Percentiles rank a stretch among this genome's conserved stretches.
Evolutionary conservation across 1,140 invertebrate species (phyloP).

Genomic region (Hermatobates lingyangjiaoensis): DNA sequence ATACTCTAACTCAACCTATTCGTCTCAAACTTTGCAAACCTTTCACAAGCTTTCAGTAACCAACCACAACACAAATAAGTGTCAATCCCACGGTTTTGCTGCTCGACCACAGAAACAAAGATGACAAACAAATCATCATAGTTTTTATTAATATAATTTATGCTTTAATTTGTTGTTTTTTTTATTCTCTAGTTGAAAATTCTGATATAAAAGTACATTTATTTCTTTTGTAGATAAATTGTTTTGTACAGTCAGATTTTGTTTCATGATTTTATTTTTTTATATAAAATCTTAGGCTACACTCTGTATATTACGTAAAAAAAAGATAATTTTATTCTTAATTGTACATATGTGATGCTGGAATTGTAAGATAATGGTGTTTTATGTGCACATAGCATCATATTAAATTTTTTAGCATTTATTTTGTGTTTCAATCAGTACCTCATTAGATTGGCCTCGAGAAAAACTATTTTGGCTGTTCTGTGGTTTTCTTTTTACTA

Average conservation of each 20-base stretch:
- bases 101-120: slow-evolving; percentile 9
- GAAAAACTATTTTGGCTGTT: too few relatives aligned
- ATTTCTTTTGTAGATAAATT: slow-evolving; percentile 16
- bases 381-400: slow-evolving; percentile 37
- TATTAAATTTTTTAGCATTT: too few relatives aligned
- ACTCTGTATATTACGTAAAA: slow-evolving; percentile 7
- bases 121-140: slow-evolving; percentile 15
- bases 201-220: slow-evolving; percentile 13
- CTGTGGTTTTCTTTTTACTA: too few relatives aligned
- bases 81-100: too few relatives aligned
- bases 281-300: slow-evolving; percentile 13
- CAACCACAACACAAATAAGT: too few relatives aligned
- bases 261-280: slow-evolving; percentile 15
- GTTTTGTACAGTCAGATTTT: slow-evolving; percentile 21
- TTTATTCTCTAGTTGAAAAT: slow-evolving; percentile 13
- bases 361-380: slow-evolving; percentile 37
- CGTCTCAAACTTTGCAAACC: too few relatives aligned
- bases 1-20: too few relatives aligned
- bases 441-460: too few relatives aligned
- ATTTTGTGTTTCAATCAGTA: too few relatives aligned
- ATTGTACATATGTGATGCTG: slow-evolving; percentile 27
- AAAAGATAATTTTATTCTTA: slow-evolving; percentile 16
- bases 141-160: slow-evolving; percentile 11
- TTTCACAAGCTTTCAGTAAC: too few relatives aligned
- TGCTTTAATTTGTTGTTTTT: slow-evolving; percentile 19